Conservation (phyloP, 2,113 vertebrate genomes). For the Halcyon senegalensis region DNA sequence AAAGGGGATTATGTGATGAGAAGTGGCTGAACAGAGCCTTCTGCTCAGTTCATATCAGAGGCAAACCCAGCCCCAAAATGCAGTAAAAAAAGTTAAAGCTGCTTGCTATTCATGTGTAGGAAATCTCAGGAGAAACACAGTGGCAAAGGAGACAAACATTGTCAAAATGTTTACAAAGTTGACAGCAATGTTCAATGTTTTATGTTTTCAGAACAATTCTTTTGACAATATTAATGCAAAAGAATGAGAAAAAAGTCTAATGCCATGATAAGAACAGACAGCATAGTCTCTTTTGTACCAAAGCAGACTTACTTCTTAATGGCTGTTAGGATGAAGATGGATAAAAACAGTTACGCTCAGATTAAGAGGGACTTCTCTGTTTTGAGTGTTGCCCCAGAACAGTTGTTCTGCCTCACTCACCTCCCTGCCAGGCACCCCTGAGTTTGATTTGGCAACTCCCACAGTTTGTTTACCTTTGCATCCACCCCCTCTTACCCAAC, state of each 20-base stretch:
- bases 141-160: neutral
- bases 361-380: neutral
- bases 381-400: neutral
- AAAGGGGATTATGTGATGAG: neutral
- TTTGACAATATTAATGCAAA: neutral
- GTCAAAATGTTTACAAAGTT: neutral
- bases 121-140: neutral
- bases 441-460: conserved; percentile 26
- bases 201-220: neutral
- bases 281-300: neutral
- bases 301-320: neutral
- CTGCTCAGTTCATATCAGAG: neutral
- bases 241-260: neutral
- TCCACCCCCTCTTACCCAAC: conserved; percentile 63
- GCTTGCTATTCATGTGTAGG: rapidly evolving
- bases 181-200: neutral
- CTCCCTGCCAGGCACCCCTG: neutral
- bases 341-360: neutral
- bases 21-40: neutral
- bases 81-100: neutral
- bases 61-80: neutral
- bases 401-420: neutral
- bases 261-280: neutral
- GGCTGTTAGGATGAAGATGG: neutral
- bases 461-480: conserved; percentile 30